Evolutionary conservation across 2,113 vertebrate genomes (phyloP).

Genomic region (Rhinopomastus cyanomelas): DNA sequence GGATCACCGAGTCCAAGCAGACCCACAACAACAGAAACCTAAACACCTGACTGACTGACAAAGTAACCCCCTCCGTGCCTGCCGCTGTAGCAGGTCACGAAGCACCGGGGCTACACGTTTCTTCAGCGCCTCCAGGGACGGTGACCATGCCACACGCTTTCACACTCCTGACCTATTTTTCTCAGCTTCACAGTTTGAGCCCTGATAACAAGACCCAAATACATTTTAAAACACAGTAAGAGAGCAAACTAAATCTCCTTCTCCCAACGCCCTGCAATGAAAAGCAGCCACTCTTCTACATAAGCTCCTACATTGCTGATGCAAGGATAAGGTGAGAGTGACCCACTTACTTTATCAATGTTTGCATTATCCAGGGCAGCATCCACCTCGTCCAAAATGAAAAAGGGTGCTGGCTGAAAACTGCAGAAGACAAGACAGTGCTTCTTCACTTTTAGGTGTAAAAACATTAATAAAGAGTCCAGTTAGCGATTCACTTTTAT

Average conservation of each 20-base stretch:
- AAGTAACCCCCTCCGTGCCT: too few relatives aligned
- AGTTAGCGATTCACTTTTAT: neutral
- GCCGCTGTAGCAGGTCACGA: too few relatives aligned
- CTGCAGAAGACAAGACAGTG: constrained; percentile 63
- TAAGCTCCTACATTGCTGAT: neutral
- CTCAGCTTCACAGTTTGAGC: neutral
- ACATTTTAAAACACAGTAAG: neutral
- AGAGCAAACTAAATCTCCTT: neutral
- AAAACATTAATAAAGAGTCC: neutral
- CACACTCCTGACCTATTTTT: neutral
- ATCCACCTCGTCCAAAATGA: constrained; percentile 94
- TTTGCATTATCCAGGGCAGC: constrained; percentile 94
- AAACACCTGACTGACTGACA: too few relatives aligned
- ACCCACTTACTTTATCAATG: constrained; percentile 84
- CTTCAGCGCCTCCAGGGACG: too few relatives aligned
- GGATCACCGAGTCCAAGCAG: too few relatives aligned
- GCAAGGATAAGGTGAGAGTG: neutral
- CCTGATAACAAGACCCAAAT: neutral
- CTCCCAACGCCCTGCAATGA: neutral
- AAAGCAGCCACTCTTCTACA: neutral
- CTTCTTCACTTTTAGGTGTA: neutral
- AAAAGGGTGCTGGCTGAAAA: constrained; percentile 91
- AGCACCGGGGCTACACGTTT: too few relatives aligned
- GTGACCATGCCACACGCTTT: fast-evolving
- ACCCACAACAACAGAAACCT: too few relatives aligned